phyloP scores from a whole-genome alignment of 1,140 invertebrate species.

The Zaprionus kolodkinae region DNA sequence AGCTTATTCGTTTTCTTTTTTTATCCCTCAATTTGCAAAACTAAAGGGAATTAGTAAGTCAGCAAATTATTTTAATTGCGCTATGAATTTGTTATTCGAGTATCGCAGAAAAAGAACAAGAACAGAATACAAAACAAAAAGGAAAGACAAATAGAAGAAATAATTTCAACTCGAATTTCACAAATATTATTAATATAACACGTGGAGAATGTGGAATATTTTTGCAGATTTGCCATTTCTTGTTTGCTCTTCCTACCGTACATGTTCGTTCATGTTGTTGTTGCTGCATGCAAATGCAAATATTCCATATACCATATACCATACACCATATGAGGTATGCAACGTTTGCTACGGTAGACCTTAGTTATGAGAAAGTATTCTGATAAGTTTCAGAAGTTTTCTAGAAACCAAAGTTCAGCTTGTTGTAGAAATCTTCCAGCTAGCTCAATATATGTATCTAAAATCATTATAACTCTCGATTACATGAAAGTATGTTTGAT shows the following conservation, averaged over 20 bases:
- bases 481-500: too few relatives aligned
- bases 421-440: too few relatives aligned
- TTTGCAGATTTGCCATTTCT: conserved; percentile 9
- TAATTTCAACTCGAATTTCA: conserved; percentile 1
- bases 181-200: conserved; percentile 5
- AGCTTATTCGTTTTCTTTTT: neutral
- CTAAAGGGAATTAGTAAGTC: neutral
- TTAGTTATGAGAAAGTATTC: neutral
- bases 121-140: neutral
- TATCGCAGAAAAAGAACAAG: neutral
- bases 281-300: conserved; percentile 1
- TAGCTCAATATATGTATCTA: too few relatives aligned
- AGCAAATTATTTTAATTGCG: neutral
- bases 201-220: conserved; percentile 20
- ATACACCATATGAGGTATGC: neutral
- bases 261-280: neutral
- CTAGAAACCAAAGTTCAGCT: too few relatives aligned
- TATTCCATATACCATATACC: too few relatives aligned
- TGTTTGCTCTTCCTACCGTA: neutral
- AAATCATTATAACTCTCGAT: too few relatives aligned
- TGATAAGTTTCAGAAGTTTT: too few relatives aligned
- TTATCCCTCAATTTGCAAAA: neutral
- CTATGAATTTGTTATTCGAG: neutral
- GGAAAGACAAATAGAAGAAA: neutral
- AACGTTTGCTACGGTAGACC: neutral